Base-by-base conservation (phyloP, 2,888 invertebrate genomes). In the Blastobasis adustella region DNA sequence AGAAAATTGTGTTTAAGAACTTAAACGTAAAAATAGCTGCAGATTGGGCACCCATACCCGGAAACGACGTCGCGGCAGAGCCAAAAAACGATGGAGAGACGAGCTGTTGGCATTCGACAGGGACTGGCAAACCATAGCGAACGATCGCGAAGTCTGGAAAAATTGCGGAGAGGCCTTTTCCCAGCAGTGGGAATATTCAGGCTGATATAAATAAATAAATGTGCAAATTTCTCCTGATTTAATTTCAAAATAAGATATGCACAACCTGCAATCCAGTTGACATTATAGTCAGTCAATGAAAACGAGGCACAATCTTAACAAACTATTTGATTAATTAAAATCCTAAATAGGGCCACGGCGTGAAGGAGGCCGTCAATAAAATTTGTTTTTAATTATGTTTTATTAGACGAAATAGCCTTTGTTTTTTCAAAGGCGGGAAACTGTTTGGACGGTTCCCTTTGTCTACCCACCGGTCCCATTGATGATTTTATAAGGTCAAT, bases 401-500 rank as follows among this genome's bases (percentile, higher is more conserved):
- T 83, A 86, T 86, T 83, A 80, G 73, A 67, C 69, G 63, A 77
- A 84, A 85, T 82, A 79, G 78, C 73, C 78, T 82, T 86, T 83
- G 82, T 85, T 82, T 82, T 83, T 82, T 80, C 65, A 61, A 68
- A 61, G 63, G 59, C 47, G 60, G 66, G 68, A 66, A 69, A 73
- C 66, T 36, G 50, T 67, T 64, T 66, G 54, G 80, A 75, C 82
- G 79, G 80, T 63, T 61, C 69, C 75, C 77, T 82, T 85, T 79
- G 76, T 78, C 65, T 57, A 52, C 42, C 57, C 48, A 76, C 84
- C 87, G 87, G 86, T 70, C 46, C 75, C 71, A 87, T 87, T 86
- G 85, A 85, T 75, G 83, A 87, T 88, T 88, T 81, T 87, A 81
- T 73, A 83, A 82, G 84, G 80, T 76, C 84, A 83, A 86, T 88